These are phyloP conservation scores for Oreochromis mossambicus DNA, from an alignment of 2,797 vertebrate genomes.

Conservation along the genomic window DNA sequence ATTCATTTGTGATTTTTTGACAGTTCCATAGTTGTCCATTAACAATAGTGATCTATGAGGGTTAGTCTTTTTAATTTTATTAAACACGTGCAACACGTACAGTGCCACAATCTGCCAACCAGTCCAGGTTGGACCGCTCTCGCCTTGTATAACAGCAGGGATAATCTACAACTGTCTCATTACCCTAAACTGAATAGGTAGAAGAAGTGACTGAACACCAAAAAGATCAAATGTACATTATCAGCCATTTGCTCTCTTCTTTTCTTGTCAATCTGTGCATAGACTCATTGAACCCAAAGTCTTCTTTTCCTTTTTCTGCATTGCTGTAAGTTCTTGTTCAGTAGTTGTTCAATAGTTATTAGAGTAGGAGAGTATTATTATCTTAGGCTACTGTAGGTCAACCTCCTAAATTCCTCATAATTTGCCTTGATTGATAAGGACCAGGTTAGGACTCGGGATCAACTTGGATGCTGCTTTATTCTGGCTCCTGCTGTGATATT, in stretches of 20 bases:
- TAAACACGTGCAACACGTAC: not conserved
- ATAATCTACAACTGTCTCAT: too few species aligned
- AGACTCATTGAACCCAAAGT: not conserved
- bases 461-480: not conserved
- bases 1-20: not conserved
- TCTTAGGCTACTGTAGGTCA: not conserved
- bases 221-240: not conserved
- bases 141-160: not conserved
- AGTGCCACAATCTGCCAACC: not conserved
- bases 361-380: not conserved
- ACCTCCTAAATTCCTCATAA: not conserved
- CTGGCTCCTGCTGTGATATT: not conserved
- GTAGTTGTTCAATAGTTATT: not conserved
- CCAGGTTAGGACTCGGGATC: not conserved
- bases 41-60: not conserved
- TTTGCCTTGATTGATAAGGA: not conserved
- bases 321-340: not conserved
- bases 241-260: not conserved
- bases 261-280: not conserved
- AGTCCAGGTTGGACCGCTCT: not conserved
- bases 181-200: too few species aligned
- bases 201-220: too few species aligned
- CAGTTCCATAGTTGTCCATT: not conserved
- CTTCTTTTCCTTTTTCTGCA: not conserved
- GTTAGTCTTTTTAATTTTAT: not conserved